Base-by-base conservation (phyloP, 2,888 invertebrate genomes). In the Lagria hirta region DNA sequence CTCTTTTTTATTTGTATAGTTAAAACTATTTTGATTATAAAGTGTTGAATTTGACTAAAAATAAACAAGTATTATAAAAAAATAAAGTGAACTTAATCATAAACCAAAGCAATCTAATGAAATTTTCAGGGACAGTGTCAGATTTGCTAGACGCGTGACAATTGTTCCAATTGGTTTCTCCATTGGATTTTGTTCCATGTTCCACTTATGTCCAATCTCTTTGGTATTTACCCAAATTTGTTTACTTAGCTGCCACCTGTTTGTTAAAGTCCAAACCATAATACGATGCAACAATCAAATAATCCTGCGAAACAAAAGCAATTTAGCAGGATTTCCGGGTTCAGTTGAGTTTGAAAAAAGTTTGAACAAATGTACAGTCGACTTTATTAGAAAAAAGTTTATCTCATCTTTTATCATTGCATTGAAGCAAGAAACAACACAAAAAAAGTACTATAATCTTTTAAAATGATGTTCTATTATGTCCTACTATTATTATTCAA, bases 211-310 rank as follows among this genome's bases (percentile, higher is more conserved):
- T n/a, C n/a, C n/a, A n/a, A n/a, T n/a, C n/a, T n/a, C n/a, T n/a
- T n/a, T n/a, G n/a, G n/a, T n/a, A n/a, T n/a, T 48, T 51, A 46
- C 40, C 40, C 43, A 47, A 49, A 54, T 50, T 49, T 50, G 51
- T 49, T 52, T 54, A 44, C 48, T 49, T 43, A 42, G 28, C 36
- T 37, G 48, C 49, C 58, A 57, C 55, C 58, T 57, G 56, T 54
- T 55, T 51, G 49, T 49, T 21, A n/a, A 13, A 21, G 30, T 27
- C 43, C 48, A 36, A 49, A 54, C 52, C 45, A 51, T 57, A 55
- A 57, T 57, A 51, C 58, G 43, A 49, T 56, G 54, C 53, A 57
- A 58, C 57, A 58, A 57, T 57, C 57, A 47, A 57, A 54, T 58
- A 58, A 58, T 55, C 58, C 55, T 44, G 46, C 45, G 50, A 43